Evolutionary conservation across 2,888 invertebrate species (phyloP), one percentile per base, ranked within the genome.

Genomic region (Girardia tigrina): DNA sequence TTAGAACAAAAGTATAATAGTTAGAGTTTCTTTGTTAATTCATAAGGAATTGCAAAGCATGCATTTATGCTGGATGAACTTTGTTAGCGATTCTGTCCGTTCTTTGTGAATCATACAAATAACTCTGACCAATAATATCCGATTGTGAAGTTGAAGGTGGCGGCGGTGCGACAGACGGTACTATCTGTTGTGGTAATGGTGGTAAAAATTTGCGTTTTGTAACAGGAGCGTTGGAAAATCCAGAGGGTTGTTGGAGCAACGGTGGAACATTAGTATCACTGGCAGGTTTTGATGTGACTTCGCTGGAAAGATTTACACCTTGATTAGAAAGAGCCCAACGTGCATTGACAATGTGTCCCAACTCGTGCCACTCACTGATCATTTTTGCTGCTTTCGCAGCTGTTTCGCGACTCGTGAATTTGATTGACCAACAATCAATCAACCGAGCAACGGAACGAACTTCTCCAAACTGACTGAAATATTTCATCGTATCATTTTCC

Each of bases 401-500:
- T 0, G 94, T 90, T 72, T 87, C 87, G 76, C 98, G 87, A 4
- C 90, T 90, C 0, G 95, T 94, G 84, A 92, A 98, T 82, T 95
- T 94, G 0, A 98, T 90, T 83, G 98, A 98, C 56, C 56, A 56
- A 6, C 56, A 23, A 56, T n/a, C 4, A 0, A 94, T 94, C 86
- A 97, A 97, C 80, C 97, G 94, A 79, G 92, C 89, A 0, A 90
- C 89, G 0, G 91, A 90, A 79, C 98, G 89, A 77, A 99, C 94
- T 85, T 98, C 98, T 20, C 98, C 98, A 85, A 91, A 97, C 83
- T 98, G 97, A 85, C 98, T 98, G 85, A 98, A 98, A 81, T 95
- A 91, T 82, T 95, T 94, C 88, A 87, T 86, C 42, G 97, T 87
- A 80, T 94, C 93, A 78, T 91, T 90, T 81, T 97, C 95, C 0